Evolutionary conservation across 2,888 invertebrate species (phyloP), one percentile per base, ranked within the genome.

Genomic region (Drosophila tanythrix): DNA sequence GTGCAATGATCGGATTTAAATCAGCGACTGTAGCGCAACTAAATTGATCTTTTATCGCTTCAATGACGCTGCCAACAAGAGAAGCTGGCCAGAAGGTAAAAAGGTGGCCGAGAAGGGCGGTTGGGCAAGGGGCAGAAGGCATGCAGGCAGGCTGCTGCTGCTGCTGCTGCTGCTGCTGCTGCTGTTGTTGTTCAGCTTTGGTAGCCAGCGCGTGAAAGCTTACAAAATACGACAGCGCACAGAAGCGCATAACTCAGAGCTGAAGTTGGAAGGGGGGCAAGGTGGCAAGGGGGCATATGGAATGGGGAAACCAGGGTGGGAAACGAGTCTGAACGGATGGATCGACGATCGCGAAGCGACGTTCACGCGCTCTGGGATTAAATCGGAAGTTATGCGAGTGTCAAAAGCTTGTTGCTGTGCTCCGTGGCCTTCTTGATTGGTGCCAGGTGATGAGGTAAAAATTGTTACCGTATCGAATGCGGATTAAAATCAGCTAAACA

Each of bases 41-140:
- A 91, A 92, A 92, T 92, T 92, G 92, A 92, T 92, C 91, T 91
- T 91, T 92, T 92, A 92, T 90, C 91, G 92, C 90, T 85, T 83
- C 89, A 89, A 77, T 83, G 82, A 82, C 76, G 76, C 73, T 73
- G 67, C 59, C 63, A 40, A 59, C 29, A 29, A 18, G 15, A 51
- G 61, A n/a, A 48, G 35, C 10, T 27, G 56, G 27, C 13, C 36
- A 40, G n/a, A 51, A 46, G 46, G 46, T 25, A 15, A 25, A 25
- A 46, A 8, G 1, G 18, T 15, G 46, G 13, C 1, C 0, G 2
- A 68, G 36, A n/a, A 43, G 43, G 15, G 31, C 43, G 15, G 8
- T 13, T 6, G 11, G 27, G 15, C 8, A 18, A n/a, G 3, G 18
- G 21, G 50, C 1, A 3, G 13, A 10, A 1, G 5, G 4, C 6